A percentile compares a stretch with the other conserved stretches of the same genome.
Evolutionary conservation across 2,113 vertebrate species (phyloP).

Genomic region (Chaenogobius annularis): DNA sequence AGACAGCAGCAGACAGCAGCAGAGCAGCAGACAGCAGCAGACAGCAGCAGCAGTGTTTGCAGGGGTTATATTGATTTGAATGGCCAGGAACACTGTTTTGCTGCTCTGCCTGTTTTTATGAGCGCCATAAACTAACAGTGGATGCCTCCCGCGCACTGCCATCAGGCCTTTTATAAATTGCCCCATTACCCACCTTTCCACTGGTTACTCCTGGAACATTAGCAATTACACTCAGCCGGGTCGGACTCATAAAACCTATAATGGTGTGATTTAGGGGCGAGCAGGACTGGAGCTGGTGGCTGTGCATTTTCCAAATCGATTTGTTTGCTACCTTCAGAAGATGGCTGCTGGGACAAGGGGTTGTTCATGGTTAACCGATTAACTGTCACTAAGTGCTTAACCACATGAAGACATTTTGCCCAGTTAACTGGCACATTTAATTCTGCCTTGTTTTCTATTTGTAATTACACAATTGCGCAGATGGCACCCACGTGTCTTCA

Average conservation of each 20-base stretch:
- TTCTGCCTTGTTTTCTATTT: too few species aligned
- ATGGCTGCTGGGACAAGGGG: conserved; percentile 54
- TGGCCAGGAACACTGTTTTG: conserved; percentile 58
- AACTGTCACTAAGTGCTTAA: too few species aligned
- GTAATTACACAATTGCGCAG: too few species aligned
- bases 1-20: too few species aligned
- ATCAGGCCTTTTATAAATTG: conserved; percentile 81
- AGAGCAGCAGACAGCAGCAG: background rate
- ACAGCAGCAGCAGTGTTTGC: conserved; percentile 19
- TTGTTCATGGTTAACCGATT: background rate
- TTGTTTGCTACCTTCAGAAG: conserved; percentile 52
- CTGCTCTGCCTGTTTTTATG: conserved; percentile 75
- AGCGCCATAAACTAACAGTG: conserved; percentile 76
- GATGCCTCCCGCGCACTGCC: conserved; percentile 81
- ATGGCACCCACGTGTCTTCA: too few species aligned
- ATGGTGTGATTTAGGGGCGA: conserved; percentile 78
- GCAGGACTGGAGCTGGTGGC: conserved; percentile 39
- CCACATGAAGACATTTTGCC: too few species aligned
- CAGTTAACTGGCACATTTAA: too few species aligned
- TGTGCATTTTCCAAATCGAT: conserved; percentile 44
- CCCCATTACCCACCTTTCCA: conserved; percentile 83
- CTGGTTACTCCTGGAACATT: conserved; percentile 81
- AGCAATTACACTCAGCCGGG: conserved; percentile 83
- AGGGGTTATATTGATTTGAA: conserved; percentile 74
- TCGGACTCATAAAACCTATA: conserved; percentile 80